phyloP scores from a whole-genome alignment of 2,797 vertebrate species.

The Echeneis naucrates region DNA sequence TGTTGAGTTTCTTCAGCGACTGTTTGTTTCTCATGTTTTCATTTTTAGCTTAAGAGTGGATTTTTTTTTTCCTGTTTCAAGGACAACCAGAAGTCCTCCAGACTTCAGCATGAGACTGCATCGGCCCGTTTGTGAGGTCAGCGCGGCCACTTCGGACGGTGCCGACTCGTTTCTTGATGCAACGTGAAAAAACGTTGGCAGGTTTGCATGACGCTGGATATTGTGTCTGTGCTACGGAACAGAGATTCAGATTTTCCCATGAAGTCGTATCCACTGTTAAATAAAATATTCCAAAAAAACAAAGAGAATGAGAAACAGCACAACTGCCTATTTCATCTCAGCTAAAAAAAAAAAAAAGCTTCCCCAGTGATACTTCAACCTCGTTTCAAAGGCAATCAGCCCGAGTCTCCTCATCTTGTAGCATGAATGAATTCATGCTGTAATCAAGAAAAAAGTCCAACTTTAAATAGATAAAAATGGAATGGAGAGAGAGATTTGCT shows the following conservation, averaged over 20 bases:
- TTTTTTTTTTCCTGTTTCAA: too few relatives aligned
- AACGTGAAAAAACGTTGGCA: conserved; percentile 29
- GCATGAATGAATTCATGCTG: neutral
- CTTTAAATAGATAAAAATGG: neutral
- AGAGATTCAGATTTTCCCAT: neutral
- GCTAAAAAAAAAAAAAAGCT: neutral
- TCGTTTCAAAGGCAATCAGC: neutral
- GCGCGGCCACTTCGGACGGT: conserved; percentile 27
- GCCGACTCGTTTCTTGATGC: conserved; percentile 13
- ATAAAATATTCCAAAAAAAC: neutral
- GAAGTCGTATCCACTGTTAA: neutral
- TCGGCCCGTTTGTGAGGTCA: conserved; percentile 17
- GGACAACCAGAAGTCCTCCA: conserved; percentile 14
- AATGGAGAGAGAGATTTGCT: neutral
- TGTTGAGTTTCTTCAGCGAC: neutral
- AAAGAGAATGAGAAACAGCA: neutral
- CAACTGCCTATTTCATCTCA: neutral
- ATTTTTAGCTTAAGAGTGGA: neutral
- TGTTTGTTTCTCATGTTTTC: neutral
- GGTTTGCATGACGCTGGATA: neutral
- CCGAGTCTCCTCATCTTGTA: neutral
- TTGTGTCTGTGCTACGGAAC: conserved; percentile 12
- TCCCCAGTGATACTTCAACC: neutral
- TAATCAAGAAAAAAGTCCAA: neutral
- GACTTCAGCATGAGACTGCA: neutral